Conservation (phyloP, 1,140 invertebrate genomes). For the Hycleus phaleratus region DNA sequence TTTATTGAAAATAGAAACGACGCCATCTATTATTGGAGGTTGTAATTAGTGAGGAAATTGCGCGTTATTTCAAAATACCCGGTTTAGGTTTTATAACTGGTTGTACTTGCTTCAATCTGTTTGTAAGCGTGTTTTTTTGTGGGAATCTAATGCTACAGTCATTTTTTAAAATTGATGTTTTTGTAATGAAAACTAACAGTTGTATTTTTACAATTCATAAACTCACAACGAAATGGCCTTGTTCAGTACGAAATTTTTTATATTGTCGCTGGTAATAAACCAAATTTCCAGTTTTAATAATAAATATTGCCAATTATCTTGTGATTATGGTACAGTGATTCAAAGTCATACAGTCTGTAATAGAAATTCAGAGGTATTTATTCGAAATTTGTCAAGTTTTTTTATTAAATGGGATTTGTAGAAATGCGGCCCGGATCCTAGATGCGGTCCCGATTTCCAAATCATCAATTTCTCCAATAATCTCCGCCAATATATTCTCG, state of each 20-base stretch:
- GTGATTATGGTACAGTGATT: slow-evolving; percentile 20
- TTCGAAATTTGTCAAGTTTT: background rate
- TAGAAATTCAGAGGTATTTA: slow-evolving; percentile 18
- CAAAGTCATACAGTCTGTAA: slow-evolving; percentile 29
- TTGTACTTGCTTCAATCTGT: too few relatives aligned
- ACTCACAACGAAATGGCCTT: background rate
- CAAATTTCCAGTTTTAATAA: slow-evolving; percentile 15
- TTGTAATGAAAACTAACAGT: background rate
- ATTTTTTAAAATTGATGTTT: background rate
- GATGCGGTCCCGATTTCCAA: slow-evolving; percentile 31
- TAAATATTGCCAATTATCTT: slow-evolving; percentile 29
- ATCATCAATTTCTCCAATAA: slow-evolving; percentile 23
- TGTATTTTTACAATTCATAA: background rate
- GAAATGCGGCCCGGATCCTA: slow-evolving; percentile 28
- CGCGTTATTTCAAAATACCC: too few relatives aligned
- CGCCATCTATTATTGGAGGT: too few relatives aligned
- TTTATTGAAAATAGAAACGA: too few relatives aligned
- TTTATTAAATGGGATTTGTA: slow-evolving; percentile 11
- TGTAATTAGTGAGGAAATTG: too few relatives aligned
- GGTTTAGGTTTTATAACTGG: too few relatives aligned
- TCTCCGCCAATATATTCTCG: slow-evolving; percentile 29
- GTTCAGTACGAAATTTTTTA: background rate
- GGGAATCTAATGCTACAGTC: too few relatives aligned
- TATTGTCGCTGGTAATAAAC: background rate
- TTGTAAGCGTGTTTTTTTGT: too few relatives aligned